These are phyloP conservation scores for Prolemur simus DNA, from an alignment of 2,113 vertebrate genomes.

Conservation along the genomic window DNA sequence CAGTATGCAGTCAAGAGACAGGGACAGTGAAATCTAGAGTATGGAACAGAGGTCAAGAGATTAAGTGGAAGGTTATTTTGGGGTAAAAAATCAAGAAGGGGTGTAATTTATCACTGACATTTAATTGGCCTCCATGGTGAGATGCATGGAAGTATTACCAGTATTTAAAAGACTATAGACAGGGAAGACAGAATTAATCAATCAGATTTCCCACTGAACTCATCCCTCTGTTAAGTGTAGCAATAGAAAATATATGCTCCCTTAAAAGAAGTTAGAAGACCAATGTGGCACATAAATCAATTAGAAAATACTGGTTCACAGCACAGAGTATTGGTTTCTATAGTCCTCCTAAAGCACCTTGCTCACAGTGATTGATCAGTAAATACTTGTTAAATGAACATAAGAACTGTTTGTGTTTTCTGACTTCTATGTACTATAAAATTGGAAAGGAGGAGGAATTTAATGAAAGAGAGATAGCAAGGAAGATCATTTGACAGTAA, in stretches of 20 bases:
- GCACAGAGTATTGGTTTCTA: not conserved
- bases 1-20: not conserved
- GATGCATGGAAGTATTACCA: not conserved
- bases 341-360: not conserved
- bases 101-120: slow-evolving; percentile 65
- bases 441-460: not conserved
- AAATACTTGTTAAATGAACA: slow-evolving; percentile 24
- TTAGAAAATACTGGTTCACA: slow-evolving; percentile 39
- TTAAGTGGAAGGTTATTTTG: slow-evolving; percentile 47
- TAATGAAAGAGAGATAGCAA: not conserved
- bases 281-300: slow-evolving; percentile 4
- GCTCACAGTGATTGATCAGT: not conserved
- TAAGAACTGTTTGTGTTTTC: not conserved
- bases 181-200: slow-evolving; percentile 40
- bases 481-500: not conserved
- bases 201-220: slow-evolving; percentile 47
- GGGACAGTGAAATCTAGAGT: not conserved
- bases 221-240: slow-evolving; percentile 9
- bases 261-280: slow-evolving; percentile 44
- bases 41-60: slow-evolving; percentile 37
- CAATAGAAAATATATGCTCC: slow-evolving; percentile 3
- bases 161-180: slow-evolving; percentile 51
- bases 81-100: slow-evolving; percentile 17
- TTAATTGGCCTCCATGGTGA: slow-evolving; percentile 46
- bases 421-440: not conserved